Evolutionary conservation across 1,140 invertebrate genomes (phyloP).

Genomic region (Asobara japonica): DNA sequence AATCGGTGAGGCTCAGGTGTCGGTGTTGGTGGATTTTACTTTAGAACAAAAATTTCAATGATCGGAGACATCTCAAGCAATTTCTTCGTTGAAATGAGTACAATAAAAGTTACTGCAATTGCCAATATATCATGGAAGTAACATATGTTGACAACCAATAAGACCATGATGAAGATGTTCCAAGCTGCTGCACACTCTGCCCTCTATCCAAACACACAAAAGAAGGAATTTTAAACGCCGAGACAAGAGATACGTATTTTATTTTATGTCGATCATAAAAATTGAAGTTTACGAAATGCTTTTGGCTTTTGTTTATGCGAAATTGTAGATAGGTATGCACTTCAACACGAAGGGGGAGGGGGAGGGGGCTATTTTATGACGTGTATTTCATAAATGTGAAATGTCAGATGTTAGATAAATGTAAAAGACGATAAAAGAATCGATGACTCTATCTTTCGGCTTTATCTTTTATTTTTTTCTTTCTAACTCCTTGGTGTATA

Average conservation of each 20-base stretch:
- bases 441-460: not conserved
- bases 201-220: not conserved
- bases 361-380: conserved; percentile 39
- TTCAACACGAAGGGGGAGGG: too few relatives aligned
- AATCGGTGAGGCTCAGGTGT: too few relatives aligned
- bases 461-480: conserved; percentile 20
- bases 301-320: conserved; percentile 23
- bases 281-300: conserved; percentile 16
- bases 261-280: conserved; percentile 7
- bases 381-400: conserved; percentile 44
- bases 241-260: conserved; percentile 3
- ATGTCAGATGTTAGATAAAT: conserved; percentile 38
- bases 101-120: too few relatives aligned
- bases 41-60: too few relatives aligned
- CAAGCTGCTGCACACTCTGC: not conserved
- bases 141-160: too few relatives aligned
- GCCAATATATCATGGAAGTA: too few relatives aligned
- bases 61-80: too few relatives aligned
- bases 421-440: conserved; percentile 27
- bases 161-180: not conserved
- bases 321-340: conserved; percentile 24
- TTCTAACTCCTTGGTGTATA: too few relatives aligned
- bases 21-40: too few relatives aligned
- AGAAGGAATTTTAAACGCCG: not conserved
- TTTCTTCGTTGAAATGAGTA: too few relatives aligned